These are phyloP conservation scores for Trichacis sp. DNA, from an alignment of 2,888 invertebrate genomes.

Conservation along the genomic window DNA sequence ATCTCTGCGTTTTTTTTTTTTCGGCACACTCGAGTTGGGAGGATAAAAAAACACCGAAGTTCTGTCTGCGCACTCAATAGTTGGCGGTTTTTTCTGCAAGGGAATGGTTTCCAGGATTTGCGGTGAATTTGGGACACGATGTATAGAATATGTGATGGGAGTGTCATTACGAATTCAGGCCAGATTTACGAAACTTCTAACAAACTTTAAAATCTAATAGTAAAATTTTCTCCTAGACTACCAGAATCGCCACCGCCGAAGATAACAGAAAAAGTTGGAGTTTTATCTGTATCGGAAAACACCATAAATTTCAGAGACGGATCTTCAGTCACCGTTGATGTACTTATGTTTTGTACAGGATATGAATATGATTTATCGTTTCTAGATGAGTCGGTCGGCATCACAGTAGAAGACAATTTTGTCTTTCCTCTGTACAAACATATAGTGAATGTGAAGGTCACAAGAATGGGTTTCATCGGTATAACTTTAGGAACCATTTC, in stretches of 20 bases:
- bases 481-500: conserved; percentile 78
- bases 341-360: conserved; percentile 81
- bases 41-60: too few relatives aligned
- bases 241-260: conserved; percentile 59
- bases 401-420: conserved; percentile 75
- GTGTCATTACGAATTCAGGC: too few relatives aligned
- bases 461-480: conserved; percentile 83
- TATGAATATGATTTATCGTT: conserved; percentile 81
- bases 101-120: too few relatives aligned
- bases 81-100: too few relatives aligned
- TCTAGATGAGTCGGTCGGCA: conserved; percentile 74
- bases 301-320: conserved; percentile 75
- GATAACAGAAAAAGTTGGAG: conserved; percentile 72
- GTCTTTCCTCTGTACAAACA: conserved; percentile 82
- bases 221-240: too few relatives aligned
- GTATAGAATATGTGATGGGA: too few relatives aligned
- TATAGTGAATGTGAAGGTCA: conserved; percentile 79
- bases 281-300: conserved; percentile 69
- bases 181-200: too few relatives aligned
- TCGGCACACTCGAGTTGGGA: too few relatives aligned
- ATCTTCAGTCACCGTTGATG: conserved; percentile 74
- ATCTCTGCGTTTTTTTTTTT: too few relatives aligned
- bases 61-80: too few relatives aligned
- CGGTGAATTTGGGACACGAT: too few relatives aligned
- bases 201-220: too few relatives aligned